These are phyloP conservation scores for Drosophila auraria DNA, from an alignment of 1,140 invertebrate species.

Conservation along the genomic window DNA sequence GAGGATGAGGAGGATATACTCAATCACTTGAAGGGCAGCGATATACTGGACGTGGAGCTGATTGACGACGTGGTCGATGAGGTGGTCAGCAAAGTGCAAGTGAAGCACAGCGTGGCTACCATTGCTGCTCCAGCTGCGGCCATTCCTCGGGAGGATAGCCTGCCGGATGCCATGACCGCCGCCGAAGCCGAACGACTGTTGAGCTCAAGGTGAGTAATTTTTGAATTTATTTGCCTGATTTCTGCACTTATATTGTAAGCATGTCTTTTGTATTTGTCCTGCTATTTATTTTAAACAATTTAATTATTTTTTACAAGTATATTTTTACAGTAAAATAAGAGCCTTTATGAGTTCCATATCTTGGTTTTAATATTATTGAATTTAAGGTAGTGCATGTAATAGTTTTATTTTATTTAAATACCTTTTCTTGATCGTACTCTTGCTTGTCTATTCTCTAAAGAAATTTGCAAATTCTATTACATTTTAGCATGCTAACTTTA, in stretches of 20 bases:
- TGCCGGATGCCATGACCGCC: slow-evolving; percentile 91
- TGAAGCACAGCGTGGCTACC: slow-evolving; percentile 40
- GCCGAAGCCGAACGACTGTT: slow-evolving; percentile 93
- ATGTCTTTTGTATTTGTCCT: slow-evolving; percentile 18
- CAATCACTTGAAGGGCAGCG: slow-evolving; percentile 79
- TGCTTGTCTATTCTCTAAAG: not conserved
- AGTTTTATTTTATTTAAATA: no score
- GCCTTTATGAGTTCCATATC: no score
- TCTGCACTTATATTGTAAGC: not conserved
- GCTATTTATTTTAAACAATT: not conserved
- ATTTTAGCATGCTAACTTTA: no score
- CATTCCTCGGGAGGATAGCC: slow-evolving; percentile 69
- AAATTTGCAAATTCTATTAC: not conserved
- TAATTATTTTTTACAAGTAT: no score
- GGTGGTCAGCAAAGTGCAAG: slow-evolving; percentile 61
- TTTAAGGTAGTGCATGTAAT: not conserved
- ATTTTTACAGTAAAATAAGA: no score
- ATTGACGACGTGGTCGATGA: slow-evolving; percentile 75
- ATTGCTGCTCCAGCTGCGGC: slow-evolving; percentile 9
- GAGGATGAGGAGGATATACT: slow-evolving; percentile 85
- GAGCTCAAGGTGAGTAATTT: slow-evolving; percentile 89
- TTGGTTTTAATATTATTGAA: not conserved
- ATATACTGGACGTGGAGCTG: slow-evolving; percentile 56
- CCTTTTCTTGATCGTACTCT: not conserved
- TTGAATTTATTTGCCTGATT: not conserved